Base-by-base conservation (phyloP, 1,140 invertebrate genomes). In the Drosophila littoralis region DNA sequence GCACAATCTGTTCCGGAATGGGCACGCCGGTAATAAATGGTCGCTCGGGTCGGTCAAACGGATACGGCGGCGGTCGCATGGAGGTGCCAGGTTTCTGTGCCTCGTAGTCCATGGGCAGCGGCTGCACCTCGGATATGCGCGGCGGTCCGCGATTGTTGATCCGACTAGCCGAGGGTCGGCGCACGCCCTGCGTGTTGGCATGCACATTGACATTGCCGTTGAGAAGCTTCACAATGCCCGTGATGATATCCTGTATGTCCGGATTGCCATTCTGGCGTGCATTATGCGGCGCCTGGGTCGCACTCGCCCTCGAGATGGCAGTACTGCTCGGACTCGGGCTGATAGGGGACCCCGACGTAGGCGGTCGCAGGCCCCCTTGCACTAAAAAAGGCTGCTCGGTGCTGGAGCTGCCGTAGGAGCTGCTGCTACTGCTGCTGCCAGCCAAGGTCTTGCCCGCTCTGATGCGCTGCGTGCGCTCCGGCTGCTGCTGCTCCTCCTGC, bases 131-230 rank as follows among this genome's bases (percentile, higher is more conserved):
- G 0, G 96, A 95, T 55, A 97, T 96, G 54, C 96, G 94, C 0
- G 97, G 97, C 0, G 97, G 97, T 2, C 97, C 97, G 50, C 97
- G 93, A 89, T 98, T 97, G 82, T 98, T 98, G 38, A 98, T 98
- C 69, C 97, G 94, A 73, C 93, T 94, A 72, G 94, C 91, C n/a
- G 92, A 93, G 0, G 92, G 92, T 1, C 94, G 94, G 58, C 94
- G 90, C 6, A 93, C 91, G 42, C 93, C 93, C 52, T 94, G 94
- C 0, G 94, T 95, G 79, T 96, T 96, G 0, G 95, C 94, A 77
- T 96, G 95, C 0, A 96, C 95, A 78, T 97, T 97, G 0, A 97
- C 96, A 78, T 98, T 97, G 1, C 97, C 97, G 79, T 98, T 97
- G 1, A 98, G 92, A 1, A 98, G 92, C 91, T 98, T 97, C 0